phyloP scores from a whole-genome alignment of 1,140 invertebrate genomes.

The Solenopsis invicta region DNA sequence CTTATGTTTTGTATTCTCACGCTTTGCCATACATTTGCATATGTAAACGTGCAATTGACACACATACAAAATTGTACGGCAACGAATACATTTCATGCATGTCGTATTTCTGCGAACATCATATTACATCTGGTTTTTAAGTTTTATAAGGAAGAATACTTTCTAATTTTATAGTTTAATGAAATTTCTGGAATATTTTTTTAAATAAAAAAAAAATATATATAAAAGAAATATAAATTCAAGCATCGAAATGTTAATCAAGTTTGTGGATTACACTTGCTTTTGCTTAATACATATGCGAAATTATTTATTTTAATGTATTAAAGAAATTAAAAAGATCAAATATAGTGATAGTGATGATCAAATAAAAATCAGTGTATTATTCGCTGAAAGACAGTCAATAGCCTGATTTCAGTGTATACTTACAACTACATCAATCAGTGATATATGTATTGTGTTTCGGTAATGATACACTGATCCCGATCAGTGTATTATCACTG shows the following conservation, averaged over 20 bases:
- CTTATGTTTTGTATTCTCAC: conserved; percentile 21
- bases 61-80: conserved; percentile 8
- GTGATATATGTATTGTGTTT: too few species aligned
- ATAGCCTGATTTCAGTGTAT: too few species aligned
- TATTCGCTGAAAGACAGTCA: too few species aligned
- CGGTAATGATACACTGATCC: too few species aligned
- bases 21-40: conserved; percentile 15
- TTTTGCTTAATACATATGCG: not conserved
- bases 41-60: conserved; percentile 29
- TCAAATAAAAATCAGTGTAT: too few species aligned
- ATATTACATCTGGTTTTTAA: not conserved
- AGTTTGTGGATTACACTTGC: not conserved
- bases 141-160: not conserved
- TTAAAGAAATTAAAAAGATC: not conserved
- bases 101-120: not conserved
- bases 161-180: not conserved
- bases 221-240: too few species aligned
- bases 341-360: too few species aligned
- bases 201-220: too few species aligned
- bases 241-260: not conserved
- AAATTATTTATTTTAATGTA: not conserved
- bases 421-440: too few species aligned
- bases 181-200: not conserved
- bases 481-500: too few species aligned
- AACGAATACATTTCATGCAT: not conserved